A percentile compares a stretch with the other conserved stretches of the same genome.
phyloP scores from a whole-genome alignment of 2,797 vertebrate species.

The Balearica regulorum region DNA sequence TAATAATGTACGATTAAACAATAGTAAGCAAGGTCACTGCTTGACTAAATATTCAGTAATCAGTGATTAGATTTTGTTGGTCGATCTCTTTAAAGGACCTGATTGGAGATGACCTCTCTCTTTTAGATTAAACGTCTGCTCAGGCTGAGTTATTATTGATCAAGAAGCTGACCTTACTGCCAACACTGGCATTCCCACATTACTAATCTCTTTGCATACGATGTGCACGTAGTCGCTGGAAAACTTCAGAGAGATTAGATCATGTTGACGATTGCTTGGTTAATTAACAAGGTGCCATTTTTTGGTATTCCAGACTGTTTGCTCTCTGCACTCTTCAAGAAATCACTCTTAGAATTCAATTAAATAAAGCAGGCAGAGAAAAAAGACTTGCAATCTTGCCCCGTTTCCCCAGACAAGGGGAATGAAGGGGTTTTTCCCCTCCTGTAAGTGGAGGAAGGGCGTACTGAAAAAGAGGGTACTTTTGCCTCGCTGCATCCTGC shows the following conservation, averaged over 20 bases:
- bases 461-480: background rate
- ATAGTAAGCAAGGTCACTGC: slow-evolving; percentile 53
- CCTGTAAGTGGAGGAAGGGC: background rate
- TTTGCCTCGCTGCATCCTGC: background rate
- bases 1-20: slow-evolving; percentile 49
- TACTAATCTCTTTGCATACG: slow-evolving; percentile 53
- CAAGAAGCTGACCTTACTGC: slow-evolving; percentile 56
- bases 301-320: slow-evolving; percentile 32
- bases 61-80: slow-evolving; percentile 56
- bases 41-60: slow-evolving; percentile 55
- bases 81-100: slow-evolving; percentile 63
- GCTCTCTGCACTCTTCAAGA: background rate
- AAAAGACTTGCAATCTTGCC: background rate
- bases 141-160: slow-evolving; percentile 69
- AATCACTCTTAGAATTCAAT: slow-evolving; percentile 1
- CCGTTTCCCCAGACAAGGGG: background rate
- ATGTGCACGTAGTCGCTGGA: background rate
- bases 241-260: slow-evolving; percentile 60
- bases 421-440: background rate
- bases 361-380: background rate
- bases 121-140: slow-evolving; percentile 68
- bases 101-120: slow-evolving; percentile 70
- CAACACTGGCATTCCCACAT: slow-evolving; percentile 17
- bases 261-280: slow-evolving; percentile 38
- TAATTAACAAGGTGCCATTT: slow-evolving; percentile 58